Conservation (phyloP, 2,113 vertebrate species). For the Lophochroa leadbeateri region DNA sequence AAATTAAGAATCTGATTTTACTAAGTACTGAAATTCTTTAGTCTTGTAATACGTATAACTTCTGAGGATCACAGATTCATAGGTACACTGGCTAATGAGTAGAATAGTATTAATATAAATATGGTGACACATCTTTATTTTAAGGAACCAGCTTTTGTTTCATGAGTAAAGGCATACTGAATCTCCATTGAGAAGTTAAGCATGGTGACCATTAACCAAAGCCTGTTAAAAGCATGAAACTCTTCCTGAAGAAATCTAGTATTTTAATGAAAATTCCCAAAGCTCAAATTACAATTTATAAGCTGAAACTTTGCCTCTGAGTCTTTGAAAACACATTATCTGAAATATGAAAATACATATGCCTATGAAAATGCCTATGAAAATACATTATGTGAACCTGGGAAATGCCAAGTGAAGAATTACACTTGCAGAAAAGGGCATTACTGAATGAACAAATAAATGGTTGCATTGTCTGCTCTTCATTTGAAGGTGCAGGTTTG, state of each 20-base stretch:
- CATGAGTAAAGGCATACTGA: background rate
- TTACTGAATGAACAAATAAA: background rate
- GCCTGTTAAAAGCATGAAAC: background rate
- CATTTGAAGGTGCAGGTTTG: background rate
- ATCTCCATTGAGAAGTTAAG: background rate
- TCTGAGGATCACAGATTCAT: background rate
- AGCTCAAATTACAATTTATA: background rate
- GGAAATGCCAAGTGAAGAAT: background rate
- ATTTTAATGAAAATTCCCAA: background rate
- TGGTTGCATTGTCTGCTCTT: background rate
- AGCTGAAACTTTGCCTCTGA: background rate
- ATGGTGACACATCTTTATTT: background rate
- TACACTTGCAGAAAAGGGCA: background rate
- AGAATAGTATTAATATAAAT: background rate
- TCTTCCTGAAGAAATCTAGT: background rate
- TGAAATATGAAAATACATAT: background rate
- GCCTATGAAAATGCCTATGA: background rate
- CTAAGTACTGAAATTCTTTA: background rate
- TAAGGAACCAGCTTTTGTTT: background rate
- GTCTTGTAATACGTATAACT: background rate
- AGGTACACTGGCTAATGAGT: background rate
- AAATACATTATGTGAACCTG: background rate
- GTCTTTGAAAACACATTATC: background rate
- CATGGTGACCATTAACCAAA: background rate
- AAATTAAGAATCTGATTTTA: conserved; percentile 3